Evolutionary conservation across 2,113 vertebrate genomes (phyloP), one percentile per base, ranked within the genome.

Genomic region (Morone chrysops): DNA sequence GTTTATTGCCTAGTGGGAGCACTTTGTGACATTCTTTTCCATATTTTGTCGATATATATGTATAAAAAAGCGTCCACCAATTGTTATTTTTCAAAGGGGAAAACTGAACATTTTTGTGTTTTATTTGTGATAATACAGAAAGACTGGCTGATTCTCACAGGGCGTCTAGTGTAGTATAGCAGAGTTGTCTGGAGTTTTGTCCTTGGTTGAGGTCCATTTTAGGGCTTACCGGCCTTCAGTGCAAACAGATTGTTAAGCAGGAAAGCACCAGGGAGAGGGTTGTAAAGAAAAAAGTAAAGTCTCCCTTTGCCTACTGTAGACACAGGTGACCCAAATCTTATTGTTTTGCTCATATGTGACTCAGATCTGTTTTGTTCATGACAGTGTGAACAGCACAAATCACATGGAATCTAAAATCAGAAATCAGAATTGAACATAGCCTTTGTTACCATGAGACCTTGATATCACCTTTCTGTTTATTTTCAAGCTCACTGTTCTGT

Each of bases 211-310:
- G 54, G 22, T 75, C 22, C 8, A 45, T 65, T 80, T 72, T n/a
- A 66, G 38, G 25, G 53, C 57, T 57, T 47, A 18, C 17, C 38
- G 11, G 31, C 45, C 45, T 47, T 47, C 54, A 40, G 6, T 61
- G 38, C 48, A 54, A 62, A 78, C n/a, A 69, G 22, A 40, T 43
- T 18, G 70, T 60, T 61, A 54, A 31, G 40, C 59, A 83, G 41
- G 48, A 36, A 69, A 69, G 47, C 22, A 63, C 50, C 51, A 17
- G 3, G 20, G 48, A 61, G 40, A 43, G 8, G 22, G 48, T 18
- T 14, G 66, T 56, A 61, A 71, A 67, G 18, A 25, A 59, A 51
- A 50, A 17, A 53, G 40, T 41, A 18, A 25, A 31, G 8, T n/a
- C 41, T 48, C 59, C 4, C 12, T 53, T 31, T 31, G 31, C 31